phyloP scores from a whole-genome alignment of 1,140 invertebrate genomes.

The Ceratina japonica region DNA sequence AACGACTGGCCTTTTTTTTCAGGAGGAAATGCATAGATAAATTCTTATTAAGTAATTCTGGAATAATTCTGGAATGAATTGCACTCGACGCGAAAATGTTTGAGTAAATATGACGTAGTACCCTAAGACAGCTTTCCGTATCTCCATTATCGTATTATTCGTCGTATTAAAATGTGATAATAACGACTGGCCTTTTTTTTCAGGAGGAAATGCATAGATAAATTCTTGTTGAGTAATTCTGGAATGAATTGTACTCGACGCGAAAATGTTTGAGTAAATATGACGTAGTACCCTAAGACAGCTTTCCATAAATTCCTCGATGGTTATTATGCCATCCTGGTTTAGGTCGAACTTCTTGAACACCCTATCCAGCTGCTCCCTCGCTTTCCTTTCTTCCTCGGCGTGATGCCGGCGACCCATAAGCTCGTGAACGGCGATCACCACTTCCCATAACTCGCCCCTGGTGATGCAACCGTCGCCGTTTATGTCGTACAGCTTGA shows the following conservation, averaged over 20 bases:
- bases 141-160: too few species aligned
- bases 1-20: too few species aligned
- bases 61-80: too few species aligned
- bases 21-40: too few species aligned
- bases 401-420: constrained; percentile 87
- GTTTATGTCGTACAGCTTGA: constrained; percentile 96
- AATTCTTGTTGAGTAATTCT: too few species aligned
- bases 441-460: constrained; percentile 93
- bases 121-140: constrained; percentile 91
- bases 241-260: too few species aligned
- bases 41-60: too few species aligned
- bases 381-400: constrained; percentile 89
- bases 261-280: neutral
- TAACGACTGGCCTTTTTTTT: too few species aligned
- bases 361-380: constrained; percentile 90
- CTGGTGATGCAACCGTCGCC: constrained; percentile 96
- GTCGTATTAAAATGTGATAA: too few species aligned
- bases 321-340: constrained; percentile 96
- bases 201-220: too few species aligned
- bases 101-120: constrained; percentile 65
- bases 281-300: constrained; percentile 88
- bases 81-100: neutral
- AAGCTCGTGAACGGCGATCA: constrained; percentile 94
- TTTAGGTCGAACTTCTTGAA: constrained; percentile 96
- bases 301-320: constrained; percentile 97